phyloP scores from a whole-genome alignment of 2,113 vertebrate species.

The Brachyistius frenatus region DNA sequence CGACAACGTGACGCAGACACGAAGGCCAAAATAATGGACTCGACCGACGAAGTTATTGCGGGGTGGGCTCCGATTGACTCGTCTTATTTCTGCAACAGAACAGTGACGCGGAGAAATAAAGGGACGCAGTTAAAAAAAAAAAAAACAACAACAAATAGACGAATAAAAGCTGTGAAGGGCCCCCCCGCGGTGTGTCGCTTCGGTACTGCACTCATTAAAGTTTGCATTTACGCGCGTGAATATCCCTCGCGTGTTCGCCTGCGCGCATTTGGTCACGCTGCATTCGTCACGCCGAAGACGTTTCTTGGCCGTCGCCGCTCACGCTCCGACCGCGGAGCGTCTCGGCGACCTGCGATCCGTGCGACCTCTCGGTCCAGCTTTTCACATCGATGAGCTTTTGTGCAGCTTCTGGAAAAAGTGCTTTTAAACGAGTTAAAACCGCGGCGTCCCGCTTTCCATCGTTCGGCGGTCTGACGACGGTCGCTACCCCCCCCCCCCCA shows the following conservation, averaged over 20 bases:
- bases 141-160: too few relatives aligned
- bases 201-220: not conserved
- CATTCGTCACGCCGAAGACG: constrained; percentile 6
- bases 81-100: not conserved
- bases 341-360: not conserved
- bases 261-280: not conserved
- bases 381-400: not conserved
- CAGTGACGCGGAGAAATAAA: not conserved
- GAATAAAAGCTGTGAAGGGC: not conserved
- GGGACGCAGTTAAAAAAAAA: too few relatives aligned
- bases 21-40: not conserved
- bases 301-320: not conserved
- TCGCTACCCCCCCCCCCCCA: not conserved
- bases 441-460: not conserved
- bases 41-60: not conserved
- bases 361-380: not conserved
- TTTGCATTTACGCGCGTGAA: not conserved
- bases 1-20: not conserved
- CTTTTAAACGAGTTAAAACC: not conserved
- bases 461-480: not conserved
- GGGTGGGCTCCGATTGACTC: not conserved
- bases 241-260: not conserved
- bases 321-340: too few relatives aligned
- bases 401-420: too few relatives aligned
- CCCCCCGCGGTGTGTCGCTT: not conserved